Conservation (phyloP, 2,888 invertebrate genomes). For the Tanytarsus gracilentus region DNA sequence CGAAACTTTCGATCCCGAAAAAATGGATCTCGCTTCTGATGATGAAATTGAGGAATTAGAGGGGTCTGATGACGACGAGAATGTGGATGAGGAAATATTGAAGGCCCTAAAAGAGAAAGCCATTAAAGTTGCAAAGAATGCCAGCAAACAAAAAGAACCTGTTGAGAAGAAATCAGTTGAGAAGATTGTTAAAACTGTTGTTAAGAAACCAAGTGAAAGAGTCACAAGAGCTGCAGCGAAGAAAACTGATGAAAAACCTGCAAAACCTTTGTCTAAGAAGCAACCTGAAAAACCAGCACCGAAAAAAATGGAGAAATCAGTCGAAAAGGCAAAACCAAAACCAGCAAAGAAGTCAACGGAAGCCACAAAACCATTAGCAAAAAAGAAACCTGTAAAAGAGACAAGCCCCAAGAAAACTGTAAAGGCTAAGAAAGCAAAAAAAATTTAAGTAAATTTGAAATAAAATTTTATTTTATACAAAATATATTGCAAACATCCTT, state of each 20-base stretch:
- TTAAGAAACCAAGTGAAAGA: background rate
- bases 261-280: too few species aligned
- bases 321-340: too few species aligned
- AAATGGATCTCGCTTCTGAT: constrained; percentile 10
- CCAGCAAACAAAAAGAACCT: background rate
- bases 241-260: background rate
- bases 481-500: too few species aligned
- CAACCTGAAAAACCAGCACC: too few species aligned
- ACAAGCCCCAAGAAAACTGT: too few species aligned
- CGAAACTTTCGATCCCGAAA: constrained; percentile 16
- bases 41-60: constrained; percentile 19
- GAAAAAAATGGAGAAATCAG: too few species aligned
- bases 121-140: constrained; percentile 6
- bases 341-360: background rate
- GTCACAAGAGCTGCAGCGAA: background rate
- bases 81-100: background rate
- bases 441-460: too few species aligned
- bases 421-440: too few species aligned
- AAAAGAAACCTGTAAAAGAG: background rate
- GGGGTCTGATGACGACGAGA: constrained; percentile 2
- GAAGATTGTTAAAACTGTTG: background rate
- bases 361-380: background rate
- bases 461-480: too few species aligned
- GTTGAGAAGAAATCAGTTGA: background rate
- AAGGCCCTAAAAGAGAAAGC: constrained; percentile 7